Conservation (phyloP, 2,797 vertebrate species). For the Eulemur mongoz region DNA sequence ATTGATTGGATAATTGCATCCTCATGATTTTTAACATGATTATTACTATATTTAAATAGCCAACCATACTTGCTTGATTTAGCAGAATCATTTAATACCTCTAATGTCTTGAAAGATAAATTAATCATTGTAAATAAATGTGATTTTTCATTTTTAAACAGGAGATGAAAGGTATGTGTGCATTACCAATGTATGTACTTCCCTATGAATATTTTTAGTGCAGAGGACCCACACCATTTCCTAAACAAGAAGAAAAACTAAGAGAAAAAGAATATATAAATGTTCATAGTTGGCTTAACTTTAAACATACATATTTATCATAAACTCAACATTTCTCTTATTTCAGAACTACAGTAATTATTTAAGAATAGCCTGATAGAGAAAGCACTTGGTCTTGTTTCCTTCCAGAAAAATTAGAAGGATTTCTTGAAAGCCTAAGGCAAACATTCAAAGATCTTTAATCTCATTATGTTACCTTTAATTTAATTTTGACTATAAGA, state of each 20-base stretch:
- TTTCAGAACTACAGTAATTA: neutral
- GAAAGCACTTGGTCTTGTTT: neutral
- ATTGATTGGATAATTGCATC: neutral
- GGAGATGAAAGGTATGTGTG: neutral
- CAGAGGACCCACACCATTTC: neutral
- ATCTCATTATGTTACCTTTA: slow-evolving; percentile 5
- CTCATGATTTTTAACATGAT: slow-evolving; percentile 8
- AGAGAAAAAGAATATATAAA: slow-evolving; percentile 4
- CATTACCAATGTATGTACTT: neutral
- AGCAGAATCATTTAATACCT: neutral
- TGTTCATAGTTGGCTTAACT: neutral
- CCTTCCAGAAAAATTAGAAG: slow-evolving; percentile 1
- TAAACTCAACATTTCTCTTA: slow-evolving; percentile 32
- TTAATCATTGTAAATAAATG: slow-evolving; percentile 40
- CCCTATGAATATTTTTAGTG: neutral
- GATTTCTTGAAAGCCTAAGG: neutral
- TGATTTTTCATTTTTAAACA: slow-evolving; percentile 1
- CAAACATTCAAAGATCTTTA: neutral
- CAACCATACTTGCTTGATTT: neutral
- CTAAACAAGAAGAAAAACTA: neutral
- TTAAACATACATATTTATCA: neutral
- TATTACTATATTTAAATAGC: neutral
- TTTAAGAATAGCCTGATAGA: slow-evolving; percentile 28
- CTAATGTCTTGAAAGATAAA: neutral
- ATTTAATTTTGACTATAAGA: slow-evolving; percentile 37